A percentile compares a stretch with the other conserved stretches of the same genome.
These are phyloP conservation scores for Zingel zingel DNA, from an alignment of 2,113 vertebrate species.

Conservation along the genomic window DNA sequence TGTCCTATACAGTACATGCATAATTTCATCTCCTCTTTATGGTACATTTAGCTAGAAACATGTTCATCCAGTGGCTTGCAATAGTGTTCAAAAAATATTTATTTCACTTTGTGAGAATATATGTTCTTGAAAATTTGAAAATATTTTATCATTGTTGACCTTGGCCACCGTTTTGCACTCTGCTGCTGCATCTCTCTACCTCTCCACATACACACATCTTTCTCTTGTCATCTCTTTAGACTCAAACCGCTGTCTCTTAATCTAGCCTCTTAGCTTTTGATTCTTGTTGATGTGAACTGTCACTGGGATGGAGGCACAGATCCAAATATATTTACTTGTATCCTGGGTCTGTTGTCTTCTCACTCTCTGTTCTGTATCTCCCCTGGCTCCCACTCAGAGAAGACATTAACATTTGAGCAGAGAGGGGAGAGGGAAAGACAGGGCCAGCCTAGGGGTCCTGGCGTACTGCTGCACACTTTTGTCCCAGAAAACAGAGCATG, in stretches of 20 bases:
- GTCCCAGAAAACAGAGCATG: constrained; percentile 58
- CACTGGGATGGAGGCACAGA: constrained; percentile 29
- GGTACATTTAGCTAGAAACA: background rate
- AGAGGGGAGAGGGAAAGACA: constrained; percentile 32
- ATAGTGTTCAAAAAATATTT: background rate
- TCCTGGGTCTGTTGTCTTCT: constrained; percentile 35
- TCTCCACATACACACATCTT: background rate
- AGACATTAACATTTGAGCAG: constrained; percentile 67
- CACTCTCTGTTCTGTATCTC: constrained; percentile 48
- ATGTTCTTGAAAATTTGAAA: background rate
- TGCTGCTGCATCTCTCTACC: background rate
- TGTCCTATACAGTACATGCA: background rate
- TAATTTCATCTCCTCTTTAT: background rate
- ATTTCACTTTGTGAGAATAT: background rate
- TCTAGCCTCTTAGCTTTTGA: constrained; percentile 27
- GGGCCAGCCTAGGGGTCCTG: constrained; percentile 44
- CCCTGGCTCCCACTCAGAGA: constrained; percentile 39
- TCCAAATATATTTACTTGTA: constrained; percentile 55
- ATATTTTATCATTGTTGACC: constrained; percentile 2
- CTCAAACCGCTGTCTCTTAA: constrained; percentile 23
- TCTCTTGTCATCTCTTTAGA: constrained; percentile 7
- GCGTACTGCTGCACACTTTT: constrained; percentile 60
- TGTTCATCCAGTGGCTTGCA: background rate
- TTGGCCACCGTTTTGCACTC: background rate
- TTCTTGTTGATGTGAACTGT: constrained; percentile 30